A percentile compares a stretch with the other conserved stretches of the same genome.
Evolutionary conservation across 2,797 vertebrate species (phyloP).

Genomic region (Kryptopterus vitreolus): DNA sequence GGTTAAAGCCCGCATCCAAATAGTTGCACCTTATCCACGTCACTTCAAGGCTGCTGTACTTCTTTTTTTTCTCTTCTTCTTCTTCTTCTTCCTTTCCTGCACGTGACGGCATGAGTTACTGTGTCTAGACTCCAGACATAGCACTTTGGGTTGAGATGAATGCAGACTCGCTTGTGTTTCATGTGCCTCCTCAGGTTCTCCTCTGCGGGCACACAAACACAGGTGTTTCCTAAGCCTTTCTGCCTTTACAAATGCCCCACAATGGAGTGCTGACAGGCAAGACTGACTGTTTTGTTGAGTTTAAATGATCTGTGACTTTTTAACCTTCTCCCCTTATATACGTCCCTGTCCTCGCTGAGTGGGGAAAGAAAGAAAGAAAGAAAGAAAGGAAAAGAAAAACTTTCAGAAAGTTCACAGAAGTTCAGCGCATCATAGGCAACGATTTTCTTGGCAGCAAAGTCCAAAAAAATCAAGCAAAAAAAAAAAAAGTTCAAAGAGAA

Average conservation of each 20-base stretch:
- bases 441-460: conserved; percentile 7
- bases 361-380: not conserved
- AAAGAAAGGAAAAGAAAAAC: not conserved
- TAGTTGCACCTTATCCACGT: too few relatives aligned
- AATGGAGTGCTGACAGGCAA: conserved; percentile 59
- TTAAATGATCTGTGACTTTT: conserved; percentile 61
- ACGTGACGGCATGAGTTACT: conserved; percentile 28
- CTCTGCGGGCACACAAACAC: conserved; percentile 57
- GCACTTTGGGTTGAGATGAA: conserved; percentile 38
- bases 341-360: conserved; percentile 23
- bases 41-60: too few relatives aligned
- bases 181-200: conserved; percentile 48
- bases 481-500: not conserved
- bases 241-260: conserved; percentile 59
- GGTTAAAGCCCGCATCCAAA: too few relatives aligned
- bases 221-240: conserved; percentile 62
- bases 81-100: too few relatives aligned
- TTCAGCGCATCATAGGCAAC: conserved; percentile 5
- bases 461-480: not conserved
- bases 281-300: conserved; percentile 54
- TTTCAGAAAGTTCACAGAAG: conserved; percentile 20
- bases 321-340: conserved; percentile 54
- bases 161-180: conserved; percentile 47
- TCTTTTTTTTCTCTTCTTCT: too few relatives aligned
- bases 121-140: conserved; percentile 25